Percentiles rank a stretch among this genome's conserved stretches.
Conservation (phyloP, 2,113 vertebrate species). For the Prunella himalayana region DNA sequence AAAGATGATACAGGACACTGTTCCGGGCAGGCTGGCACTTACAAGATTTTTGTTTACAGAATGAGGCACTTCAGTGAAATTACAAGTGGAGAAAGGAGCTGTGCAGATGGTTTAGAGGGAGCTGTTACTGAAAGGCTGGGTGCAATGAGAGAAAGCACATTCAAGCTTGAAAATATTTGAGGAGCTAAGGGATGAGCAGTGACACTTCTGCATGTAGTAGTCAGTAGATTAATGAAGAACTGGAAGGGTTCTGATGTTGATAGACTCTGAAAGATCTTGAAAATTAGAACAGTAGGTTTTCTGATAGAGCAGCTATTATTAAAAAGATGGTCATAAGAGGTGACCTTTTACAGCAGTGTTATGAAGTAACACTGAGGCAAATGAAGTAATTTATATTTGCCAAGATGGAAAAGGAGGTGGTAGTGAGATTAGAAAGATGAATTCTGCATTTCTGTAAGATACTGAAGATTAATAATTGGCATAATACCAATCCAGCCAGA, state of each 20-base stretch:
- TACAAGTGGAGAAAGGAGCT: background rate
- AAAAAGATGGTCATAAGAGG: background rate
- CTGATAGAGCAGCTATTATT: background rate
- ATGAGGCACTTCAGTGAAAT: background rate
- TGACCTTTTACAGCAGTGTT: background rate
- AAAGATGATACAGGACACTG: background rate
- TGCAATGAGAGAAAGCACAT: background rate
- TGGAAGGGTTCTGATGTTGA: background rate
- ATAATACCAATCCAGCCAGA: background rate
- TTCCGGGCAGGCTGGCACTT: background rate
- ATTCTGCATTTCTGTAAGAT: background rate
- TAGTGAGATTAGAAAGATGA: background rate
- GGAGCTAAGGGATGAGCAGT: background rate
- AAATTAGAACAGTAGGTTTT: background rate
- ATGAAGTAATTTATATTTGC: background rate
- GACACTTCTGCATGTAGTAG: background rate
- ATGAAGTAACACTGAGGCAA: background rate
- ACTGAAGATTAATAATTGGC: background rate
- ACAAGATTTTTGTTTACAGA: background rate
- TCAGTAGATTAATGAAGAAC: background rate
- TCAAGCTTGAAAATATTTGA: background rate
- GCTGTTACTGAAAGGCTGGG: background rate
- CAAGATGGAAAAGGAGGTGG: background rate
- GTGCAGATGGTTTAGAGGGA: background rate
- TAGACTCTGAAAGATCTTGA: background rate